A percentile compares a stretch with the other conserved stretches of the same genome.
Conservation (phyloP, 2,113 vertebrate species). For the Anguilla japonica region DNA sequence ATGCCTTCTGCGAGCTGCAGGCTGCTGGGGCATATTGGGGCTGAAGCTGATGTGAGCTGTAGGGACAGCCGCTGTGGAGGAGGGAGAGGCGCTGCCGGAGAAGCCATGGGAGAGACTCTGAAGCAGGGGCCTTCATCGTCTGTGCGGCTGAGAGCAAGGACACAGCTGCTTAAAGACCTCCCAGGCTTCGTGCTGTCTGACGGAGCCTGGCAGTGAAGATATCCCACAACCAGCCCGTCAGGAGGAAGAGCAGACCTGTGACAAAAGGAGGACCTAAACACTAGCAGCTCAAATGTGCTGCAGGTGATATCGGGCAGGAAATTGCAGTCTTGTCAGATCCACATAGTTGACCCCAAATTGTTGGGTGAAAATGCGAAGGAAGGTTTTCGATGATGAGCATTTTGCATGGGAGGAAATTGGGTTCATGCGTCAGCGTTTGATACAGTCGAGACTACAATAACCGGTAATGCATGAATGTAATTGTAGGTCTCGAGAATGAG, state of each 20-base stretch:
- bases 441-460: conserved; percentile 29
- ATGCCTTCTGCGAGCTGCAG: no score
- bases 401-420: conserved; percentile 27
- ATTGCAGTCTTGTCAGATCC: background rate
- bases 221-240: background rate
- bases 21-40: no score
- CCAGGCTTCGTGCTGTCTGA: background rate
- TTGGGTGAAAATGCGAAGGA: conserved; percentile 24
- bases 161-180: no score
- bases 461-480: conserved; percentile 29
- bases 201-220: background rate
- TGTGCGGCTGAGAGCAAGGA: no score
- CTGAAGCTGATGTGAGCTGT: no score
- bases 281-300: background rate
- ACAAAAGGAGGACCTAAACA: background rate
- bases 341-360: conserved; percentile 20
- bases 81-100: no score
- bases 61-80: no score
- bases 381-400: conserved; percentile 20
- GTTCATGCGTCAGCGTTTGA: conserved; percentile 30
- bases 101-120: no score
- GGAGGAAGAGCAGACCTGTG: background rate
- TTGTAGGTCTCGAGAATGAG: conserved; percentile 27
- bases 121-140: no score
- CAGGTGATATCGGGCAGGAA: background rate